Evolutionary conservation across 2,113 vertebrate species (phyloP).

Genomic region (Suricata suricatta): DNA sequence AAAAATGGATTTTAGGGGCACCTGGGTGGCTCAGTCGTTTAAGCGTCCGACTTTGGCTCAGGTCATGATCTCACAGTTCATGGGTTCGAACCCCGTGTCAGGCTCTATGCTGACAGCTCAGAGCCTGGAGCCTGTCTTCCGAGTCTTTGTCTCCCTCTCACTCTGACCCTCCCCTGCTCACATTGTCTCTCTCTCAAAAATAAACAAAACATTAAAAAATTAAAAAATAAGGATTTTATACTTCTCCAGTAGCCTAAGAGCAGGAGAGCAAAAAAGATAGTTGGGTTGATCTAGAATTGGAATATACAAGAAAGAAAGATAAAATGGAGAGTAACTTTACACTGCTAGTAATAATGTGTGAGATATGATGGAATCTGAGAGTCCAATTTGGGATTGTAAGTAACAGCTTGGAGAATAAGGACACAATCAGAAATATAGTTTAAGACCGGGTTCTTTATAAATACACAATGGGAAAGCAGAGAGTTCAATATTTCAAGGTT

Average conservation of each 20-base stretch:
- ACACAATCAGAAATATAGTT: constrained; percentile 20
- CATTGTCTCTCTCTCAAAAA: no score
- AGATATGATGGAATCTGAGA: background rate
- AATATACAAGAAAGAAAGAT: constrained; percentile 26
- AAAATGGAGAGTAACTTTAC: constrained; percentile 3
- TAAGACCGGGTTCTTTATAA: constrained; percentile 50
- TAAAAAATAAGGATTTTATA: constrained; percentile 18
- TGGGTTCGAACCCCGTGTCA: no score
- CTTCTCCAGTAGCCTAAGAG: background rate
- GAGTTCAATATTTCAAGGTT: constrained; percentile 45
- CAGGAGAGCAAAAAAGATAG: background rate
- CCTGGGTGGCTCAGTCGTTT: no score
- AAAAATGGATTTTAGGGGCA: background rate
- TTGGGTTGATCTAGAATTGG: constrained; percentile 11
- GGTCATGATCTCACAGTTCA: no score
- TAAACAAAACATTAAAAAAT: no score
- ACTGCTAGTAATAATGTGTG: background rate
- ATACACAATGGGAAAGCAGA: background rate
- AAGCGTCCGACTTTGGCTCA: no score
- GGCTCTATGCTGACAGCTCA: no score
- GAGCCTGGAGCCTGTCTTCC: no score
- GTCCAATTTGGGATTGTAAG: constrained; percentile 3
- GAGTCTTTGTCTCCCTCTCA: no score
- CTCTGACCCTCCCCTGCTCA: no score
- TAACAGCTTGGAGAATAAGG: constrained; percentile 53